A percentile compares a stretch with the other conserved stretches of the same genome.
Conservation (phyloP, 2,888 invertebrate species). For the Colletes collaris region DNA sequence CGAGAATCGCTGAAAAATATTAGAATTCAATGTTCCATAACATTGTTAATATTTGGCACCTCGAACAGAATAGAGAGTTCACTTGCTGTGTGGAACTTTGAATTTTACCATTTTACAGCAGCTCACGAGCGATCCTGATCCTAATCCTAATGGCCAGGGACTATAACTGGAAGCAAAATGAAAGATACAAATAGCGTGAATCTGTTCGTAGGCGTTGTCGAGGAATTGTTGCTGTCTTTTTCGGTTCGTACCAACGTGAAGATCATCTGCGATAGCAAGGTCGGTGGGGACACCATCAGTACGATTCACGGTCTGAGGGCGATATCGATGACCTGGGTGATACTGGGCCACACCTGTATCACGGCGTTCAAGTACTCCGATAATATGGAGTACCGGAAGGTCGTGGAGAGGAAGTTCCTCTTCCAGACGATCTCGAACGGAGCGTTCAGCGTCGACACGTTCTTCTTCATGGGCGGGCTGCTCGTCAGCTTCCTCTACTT, state of each 20-base stretch:
- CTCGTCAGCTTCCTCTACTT: slow-evolving; percentile 94
- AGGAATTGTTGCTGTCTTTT: slow-evolving; percentile 81
- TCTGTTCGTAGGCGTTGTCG: slow-evolving; percentile 72
- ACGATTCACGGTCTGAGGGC: slow-evolving; percentile 82
- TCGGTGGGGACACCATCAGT: slow-evolving; percentile 82
- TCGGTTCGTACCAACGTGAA: slow-evolving; percentile 79
- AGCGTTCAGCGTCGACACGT: slow-evolving; percentile 83
- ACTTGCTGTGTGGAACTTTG: no score
- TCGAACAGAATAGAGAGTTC: no score
- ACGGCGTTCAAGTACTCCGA: slow-evolving; percentile 93
- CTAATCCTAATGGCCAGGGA: no score
- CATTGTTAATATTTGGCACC: no score
- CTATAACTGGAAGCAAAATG: no score
- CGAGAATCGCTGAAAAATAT: no score
- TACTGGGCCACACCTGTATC: slow-evolving; percentile 84
- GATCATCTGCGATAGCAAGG: slow-evolving; percentile 80
- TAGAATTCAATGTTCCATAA: no score
- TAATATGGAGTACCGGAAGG: slow-evolving; percentile 84
- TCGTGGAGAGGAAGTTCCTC: slow-evolving; percentile 81
- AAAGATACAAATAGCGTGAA: neutral
- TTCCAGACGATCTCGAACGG: slow-evolving; percentile 83
- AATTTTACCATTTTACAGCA: no score
- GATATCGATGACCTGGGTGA: slow-evolving; percentile 83
- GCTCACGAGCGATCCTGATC: no score
- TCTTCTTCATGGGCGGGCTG: slow-evolving; percentile 87